phyloP scores from a whole-genome alignment of 2,113 vertebrate species.

The Meriones unguiculatus region DNA sequence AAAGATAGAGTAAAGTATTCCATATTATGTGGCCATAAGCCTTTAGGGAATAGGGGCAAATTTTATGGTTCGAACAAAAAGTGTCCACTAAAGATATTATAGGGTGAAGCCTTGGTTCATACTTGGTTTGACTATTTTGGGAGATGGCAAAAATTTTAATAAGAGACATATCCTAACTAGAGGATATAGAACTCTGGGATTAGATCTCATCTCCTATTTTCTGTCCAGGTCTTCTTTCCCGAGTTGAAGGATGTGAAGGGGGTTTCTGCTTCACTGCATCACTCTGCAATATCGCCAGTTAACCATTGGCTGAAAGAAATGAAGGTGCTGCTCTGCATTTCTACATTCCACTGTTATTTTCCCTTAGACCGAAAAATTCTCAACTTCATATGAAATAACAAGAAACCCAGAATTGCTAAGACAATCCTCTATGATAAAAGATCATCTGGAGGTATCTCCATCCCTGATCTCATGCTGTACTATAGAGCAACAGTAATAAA shows the following conservation, averaged over 20 bases:
- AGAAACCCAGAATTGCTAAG: too few species aligned
- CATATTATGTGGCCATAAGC: neutral
- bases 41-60: rapidly evolving
- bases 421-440: too few species aligned
- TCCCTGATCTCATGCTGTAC: too few species aligned
- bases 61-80: neutral
- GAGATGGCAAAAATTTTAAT: neutral
- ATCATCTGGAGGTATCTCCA: too few species aligned
- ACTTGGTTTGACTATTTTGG: neutral
- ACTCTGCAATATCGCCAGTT: neutral
- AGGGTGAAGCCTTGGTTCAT: neutral
- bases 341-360: neutral
- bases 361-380: neutral
- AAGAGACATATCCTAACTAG: neutral
- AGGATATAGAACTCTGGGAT: neutral
- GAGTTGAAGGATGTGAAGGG: too few species aligned
- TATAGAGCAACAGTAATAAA: too few species aligned
- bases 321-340: neutral
- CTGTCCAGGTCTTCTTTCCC: neutral
- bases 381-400: too few species aligned
- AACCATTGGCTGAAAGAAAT: neutral
- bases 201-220: neutral
- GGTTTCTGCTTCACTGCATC: neutral
- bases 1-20: neutral
- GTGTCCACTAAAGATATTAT: neutral